A percentile compares a stretch with the other conserved stretches of the same genome.
phyloP scores from a whole-genome alignment of 1,140 invertebrate genomes.

The Zophobas atratus region DNA sequence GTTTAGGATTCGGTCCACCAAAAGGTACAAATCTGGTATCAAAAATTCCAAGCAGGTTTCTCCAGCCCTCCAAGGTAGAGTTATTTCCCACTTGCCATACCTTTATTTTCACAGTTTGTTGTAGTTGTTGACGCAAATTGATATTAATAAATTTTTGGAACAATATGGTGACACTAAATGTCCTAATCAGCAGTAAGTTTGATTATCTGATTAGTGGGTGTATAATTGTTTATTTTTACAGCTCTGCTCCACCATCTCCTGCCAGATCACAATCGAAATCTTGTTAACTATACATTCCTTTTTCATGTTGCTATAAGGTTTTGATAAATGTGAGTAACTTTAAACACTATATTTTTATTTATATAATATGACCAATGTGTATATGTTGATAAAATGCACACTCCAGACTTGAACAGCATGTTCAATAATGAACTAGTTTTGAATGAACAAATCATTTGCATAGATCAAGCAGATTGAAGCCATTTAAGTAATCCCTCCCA shows the following conservation, averaged over 20 bases:
- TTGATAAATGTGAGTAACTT: no score
- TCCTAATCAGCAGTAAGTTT: conserved; percentile 54
- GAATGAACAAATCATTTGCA: no score
- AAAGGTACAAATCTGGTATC: conserved; percentile 72
- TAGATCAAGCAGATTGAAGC: no score
- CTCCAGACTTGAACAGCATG: no score
- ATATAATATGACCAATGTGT: no score
- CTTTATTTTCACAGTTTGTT: conserved; percentile 45
- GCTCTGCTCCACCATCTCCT: conserved; percentile 44
- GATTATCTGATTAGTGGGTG: neutral
- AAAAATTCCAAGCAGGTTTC: conserved; percentile 77
- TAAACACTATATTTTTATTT: no score
- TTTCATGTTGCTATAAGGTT: neutral
- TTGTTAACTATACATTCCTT: conserved; percentile 36
- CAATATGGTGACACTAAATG: conserved; percentile 61
- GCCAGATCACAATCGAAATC: conserved; percentile 43
- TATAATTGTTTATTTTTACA: conserved; percentile 24
- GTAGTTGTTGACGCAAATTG: conserved; percentile 64
- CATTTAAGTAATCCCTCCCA: no score
- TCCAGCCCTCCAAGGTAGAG: conserved; percentile 65
- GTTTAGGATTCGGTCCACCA: conserved; percentile 79
- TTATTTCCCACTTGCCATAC: neutral
- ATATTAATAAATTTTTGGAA: conserved; percentile 66
- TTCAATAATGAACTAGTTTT: no score
- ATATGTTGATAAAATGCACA: no score